Evolutionary conservation across 2,113 vertebrate genomes (phyloP).

Genomic region (Corythaeola cristata): DNA sequence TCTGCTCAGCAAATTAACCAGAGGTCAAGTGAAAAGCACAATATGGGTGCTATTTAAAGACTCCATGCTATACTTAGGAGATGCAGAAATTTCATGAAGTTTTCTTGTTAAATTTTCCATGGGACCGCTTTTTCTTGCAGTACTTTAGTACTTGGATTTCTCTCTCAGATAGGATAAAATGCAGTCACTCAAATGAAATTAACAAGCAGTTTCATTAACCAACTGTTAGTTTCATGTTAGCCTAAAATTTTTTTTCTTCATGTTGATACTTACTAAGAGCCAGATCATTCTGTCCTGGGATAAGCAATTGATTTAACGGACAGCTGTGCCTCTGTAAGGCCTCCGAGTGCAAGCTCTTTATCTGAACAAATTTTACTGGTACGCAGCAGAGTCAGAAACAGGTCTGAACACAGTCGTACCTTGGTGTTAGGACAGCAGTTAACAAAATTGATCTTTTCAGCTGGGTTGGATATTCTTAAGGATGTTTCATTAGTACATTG

Average conservation of each 20-base stretch:
- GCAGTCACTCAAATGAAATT: neutral
- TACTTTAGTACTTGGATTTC: neutral
- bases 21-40: neutral
- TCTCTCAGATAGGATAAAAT: neutral
- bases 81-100: neutral
- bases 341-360: neutral
- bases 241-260: neutral
- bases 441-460: neutral
- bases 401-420: neutral
- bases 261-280: neutral
- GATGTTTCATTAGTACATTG: neutral
- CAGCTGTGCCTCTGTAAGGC: neutral
- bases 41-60: neutral
- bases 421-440: neutral
- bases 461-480: neutral
- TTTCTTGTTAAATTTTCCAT: neutral
- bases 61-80: neutral
- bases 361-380: neutral
- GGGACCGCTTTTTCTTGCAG: neutral
- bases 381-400: neutral
- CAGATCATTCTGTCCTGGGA: neutral
- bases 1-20: neutral
- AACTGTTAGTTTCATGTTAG: neutral
- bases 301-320: neutral
- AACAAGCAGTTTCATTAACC: neutral